Percentiles rank a stretch among this genome's conserved stretches.
These are phyloP conservation scores for Monodelphis domestica DNA, from an alignment of 2,797 vertebrate species.

Conservation along the genomic window DNA sequence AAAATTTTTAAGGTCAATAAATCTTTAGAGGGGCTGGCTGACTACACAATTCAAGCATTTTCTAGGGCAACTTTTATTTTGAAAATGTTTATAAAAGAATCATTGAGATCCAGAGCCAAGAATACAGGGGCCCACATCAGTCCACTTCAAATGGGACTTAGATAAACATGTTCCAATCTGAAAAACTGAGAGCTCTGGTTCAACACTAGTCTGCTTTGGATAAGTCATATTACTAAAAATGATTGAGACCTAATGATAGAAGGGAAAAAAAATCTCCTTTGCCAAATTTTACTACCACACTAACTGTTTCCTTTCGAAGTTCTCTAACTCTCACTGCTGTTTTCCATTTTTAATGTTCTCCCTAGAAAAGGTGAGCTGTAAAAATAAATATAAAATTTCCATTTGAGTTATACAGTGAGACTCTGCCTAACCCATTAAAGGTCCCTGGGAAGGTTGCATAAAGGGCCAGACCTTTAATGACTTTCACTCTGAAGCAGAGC, in stretches of 20 bases:
- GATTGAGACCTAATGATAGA: conserved; percentile 65
- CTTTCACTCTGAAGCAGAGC: conserved; percentile 50
- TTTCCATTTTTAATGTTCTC: conserved; percentile 63
- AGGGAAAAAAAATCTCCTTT: conserved; percentile 57
- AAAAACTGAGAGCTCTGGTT: conserved; percentile 59
- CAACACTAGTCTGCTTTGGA: conserved; percentile 45
- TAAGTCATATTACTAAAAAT: conserved; percentile 62
- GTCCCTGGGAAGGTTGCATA: conserved; percentile 66
- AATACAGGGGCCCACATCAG: background rate
- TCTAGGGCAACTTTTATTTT: conserved; percentile 58
- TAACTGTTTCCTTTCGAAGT: conserved; percentile 60
- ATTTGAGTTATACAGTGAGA: conserved; percentile 29
- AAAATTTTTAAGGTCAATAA: conserved; percentile 59
- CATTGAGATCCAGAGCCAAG: conserved; percentile 10
- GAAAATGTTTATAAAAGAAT: conserved; percentile 62
- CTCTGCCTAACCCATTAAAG: conserved; percentile 46
- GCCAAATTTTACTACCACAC: conserved; percentile 50
- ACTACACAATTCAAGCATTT: conserved; percentile 40
- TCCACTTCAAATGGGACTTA: conserved; percentile 59
- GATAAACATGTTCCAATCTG: conserved; percentile 56
- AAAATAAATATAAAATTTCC: conserved; percentile 66
- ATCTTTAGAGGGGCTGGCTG: conserved; percentile 50
- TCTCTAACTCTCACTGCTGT: conserved; percentile 50
- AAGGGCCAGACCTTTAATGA: conserved; percentile 33
- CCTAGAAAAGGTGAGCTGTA: conserved; percentile 53